Evolutionary conservation across 2,888 invertebrate genomes (phyloP), one percentile per base, ranked within the genome.

Genomic region (Desoria tigrina): DNA sequence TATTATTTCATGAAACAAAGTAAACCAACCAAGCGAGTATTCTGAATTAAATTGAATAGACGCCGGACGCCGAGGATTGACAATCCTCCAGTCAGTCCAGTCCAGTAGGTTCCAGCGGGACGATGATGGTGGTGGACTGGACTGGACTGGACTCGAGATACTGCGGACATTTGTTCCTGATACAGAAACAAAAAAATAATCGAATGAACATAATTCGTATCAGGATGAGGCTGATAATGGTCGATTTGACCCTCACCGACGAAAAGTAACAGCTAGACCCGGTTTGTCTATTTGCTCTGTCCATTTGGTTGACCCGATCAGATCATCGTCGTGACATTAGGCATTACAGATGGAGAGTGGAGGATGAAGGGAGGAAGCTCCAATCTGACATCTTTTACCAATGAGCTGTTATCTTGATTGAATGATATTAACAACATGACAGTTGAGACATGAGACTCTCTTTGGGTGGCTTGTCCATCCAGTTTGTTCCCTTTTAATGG

Each of bases 361-460:
- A 45, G 45, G 21, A 39, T 9, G 39, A 45, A 45, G 45, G 45
- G 32, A 32, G 32, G 32, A 32, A 32, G 32, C 32, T 16, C 21
- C 45, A 45, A 45, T 45, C 45, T 45, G 45, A 16, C 45, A 45
- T 45, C 45, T 45, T n/a, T n/a, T 16, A 45, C n/a, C 45, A 45
- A 45, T 32, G 32, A 32, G 32, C 32, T 32, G 32, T 45, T 45
- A 45, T 51, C 51, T 57, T 57, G 57, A 57, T 57, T 57, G 42
- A 57, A 39, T 42, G 57, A 57, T 57, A 42, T 42, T 57, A 57
- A 57, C 57, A 23, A 57, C 32, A 42, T 57, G 57, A 57, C 57
- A 42, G 57, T n/a, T 37, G 11, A 28, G 42, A 54, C 54, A 28
- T n/a, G 27, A 51, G 54, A 18, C 14, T 32, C 54, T 27, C 37